Conservation (phyloP, 30 jellyfish, hydroid and myxozoan genomes). For the Aurelia sp. region DNA sequence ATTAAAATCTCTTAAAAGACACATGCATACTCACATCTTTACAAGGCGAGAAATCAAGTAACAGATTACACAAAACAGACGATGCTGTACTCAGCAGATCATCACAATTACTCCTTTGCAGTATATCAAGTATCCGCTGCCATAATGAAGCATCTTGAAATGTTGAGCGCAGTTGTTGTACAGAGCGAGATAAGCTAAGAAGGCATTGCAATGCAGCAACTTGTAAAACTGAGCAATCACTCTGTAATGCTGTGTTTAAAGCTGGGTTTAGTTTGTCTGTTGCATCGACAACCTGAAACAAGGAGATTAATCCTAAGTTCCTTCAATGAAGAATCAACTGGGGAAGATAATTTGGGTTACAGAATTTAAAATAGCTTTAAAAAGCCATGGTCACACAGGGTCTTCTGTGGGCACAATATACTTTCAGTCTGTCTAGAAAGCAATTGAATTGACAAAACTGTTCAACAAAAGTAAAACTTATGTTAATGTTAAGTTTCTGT, state of each 20-base stretch:
- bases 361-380: no score
- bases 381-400: no score
- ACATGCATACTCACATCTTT: conserved; percentile 76
- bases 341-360: no score
- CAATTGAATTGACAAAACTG: no score
- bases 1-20: neutral
- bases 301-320: no score
- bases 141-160: conserved; percentile 88
- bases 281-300: conserved; percentile 81
- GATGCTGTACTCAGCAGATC: conserved; percentile 86
- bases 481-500: no score
- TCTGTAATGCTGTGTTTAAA: conserved; percentile 70
- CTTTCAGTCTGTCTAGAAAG: no score
- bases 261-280: conserved; percentile 67
- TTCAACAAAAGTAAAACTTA: no score
- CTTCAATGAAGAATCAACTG: no score
- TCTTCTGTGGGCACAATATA: no score
- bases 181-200: conserved; percentile 93
- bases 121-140: conserved; percentile 83
- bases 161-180: conserved; percentile 89
- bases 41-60: conserved; percentile 93
- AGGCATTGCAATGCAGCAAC: conserved; percentile 88
- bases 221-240: conserved; percentile 74
- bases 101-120: conserved; percentile 78
- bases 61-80: conserved; percentile 87